Base-by-base conservation (phyloP, 2,797 vertebrate genomes). In the Enteromius thamalakanensis region DNA sequence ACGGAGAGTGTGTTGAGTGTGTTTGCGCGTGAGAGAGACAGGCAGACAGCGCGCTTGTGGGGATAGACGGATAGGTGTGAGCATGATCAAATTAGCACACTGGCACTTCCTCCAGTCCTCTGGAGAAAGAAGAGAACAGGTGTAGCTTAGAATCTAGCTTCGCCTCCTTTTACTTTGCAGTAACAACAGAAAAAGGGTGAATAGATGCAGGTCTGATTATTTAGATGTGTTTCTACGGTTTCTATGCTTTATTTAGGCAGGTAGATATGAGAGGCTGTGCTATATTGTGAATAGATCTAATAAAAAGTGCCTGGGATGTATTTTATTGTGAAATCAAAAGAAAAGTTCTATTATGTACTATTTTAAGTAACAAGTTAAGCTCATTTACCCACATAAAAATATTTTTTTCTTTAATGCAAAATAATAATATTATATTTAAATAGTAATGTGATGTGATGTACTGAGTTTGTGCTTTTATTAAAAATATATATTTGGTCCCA, bases 11-110 rank as follows among this genome's bases (percentile, higher is more conserved):
- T 80, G 80, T 64, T 51, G 60, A 10, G 72, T 58, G 64, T 26
- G 62, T 23, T 14, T 23, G 77, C 14, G 34, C 42, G 67, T 9
- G 45, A 68, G 71, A n/a, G 15, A 82, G 80, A 80, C 49, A 71
- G 79, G 69, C 78, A 53, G 78, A 70, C 65, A 70, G 58, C 58
- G 42, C 29, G 40, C 60, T 65, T 14, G 42, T 82, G 70, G 32
- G 62, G 58, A 51, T 75, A 82, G 71, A 74, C 60, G 21, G 70
- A 51, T 53, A 76, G 72, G 74, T 83, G 74, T 58, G 65, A 83
- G 74, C 49, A 29, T 58, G 72, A 45, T 83, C 64, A 83, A 83
- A 83, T 76, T 77, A 83, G 51, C 81, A 60, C 72, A 68, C 74
- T 70, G 9, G 23, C 81, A 76, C 71, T 64, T 81, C 42, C 70